Evolutionary conservation across 2,888 invertebrate species (phyloP).

Genomic region (Tigriopus californicus): DNA sequence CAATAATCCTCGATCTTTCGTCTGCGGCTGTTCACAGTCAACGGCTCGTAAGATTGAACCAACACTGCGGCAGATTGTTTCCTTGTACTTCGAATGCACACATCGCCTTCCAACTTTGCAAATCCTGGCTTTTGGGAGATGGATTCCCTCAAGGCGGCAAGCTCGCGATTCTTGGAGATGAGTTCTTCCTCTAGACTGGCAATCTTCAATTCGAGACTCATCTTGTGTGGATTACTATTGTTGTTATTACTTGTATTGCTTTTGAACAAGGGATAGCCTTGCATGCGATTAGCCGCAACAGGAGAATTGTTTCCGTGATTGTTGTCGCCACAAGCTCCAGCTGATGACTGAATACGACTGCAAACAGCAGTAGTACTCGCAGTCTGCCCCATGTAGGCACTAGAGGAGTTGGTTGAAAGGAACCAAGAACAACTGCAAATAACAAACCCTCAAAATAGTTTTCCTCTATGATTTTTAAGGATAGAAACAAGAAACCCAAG

Average conservation of each 20-base stretch:
- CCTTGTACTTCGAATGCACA: not conserved
- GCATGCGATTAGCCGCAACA: too few species aligned
- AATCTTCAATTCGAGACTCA: not conserved
- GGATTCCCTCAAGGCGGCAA: not conserved
- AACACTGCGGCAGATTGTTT: not conserved
- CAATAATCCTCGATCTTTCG: conserved; percentile 11
- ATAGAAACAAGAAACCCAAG: too few species aligned
- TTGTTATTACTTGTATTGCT: not conserved
- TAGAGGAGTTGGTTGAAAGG: too few species aligned
- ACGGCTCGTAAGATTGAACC: conserved; percentile 6
- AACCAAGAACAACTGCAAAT: too few species aligned
- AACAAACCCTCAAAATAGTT: too few species aligned
- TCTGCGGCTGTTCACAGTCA: not conserved
- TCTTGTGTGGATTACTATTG: not conserved
- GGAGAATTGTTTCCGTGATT: too few species aligned
- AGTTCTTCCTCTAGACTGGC: conserved; percentile 5
- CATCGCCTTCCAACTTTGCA: not conserved
- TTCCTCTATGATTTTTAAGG: too few species aligned
- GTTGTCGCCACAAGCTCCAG: too few species aligned
- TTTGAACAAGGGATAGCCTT: not conserved
- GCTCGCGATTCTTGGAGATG: not conserved
- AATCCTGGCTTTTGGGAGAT: not conserved
- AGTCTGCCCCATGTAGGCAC: too few species aligned
- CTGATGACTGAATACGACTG: too few species aligned
- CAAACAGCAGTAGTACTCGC: too few species aligned